A percentile compares a stretch with the other conserved stretches of the same genome.
Conservation (phyloP, 2,797 vertebrate species). For the Hafferia zeledoni region DNA sequence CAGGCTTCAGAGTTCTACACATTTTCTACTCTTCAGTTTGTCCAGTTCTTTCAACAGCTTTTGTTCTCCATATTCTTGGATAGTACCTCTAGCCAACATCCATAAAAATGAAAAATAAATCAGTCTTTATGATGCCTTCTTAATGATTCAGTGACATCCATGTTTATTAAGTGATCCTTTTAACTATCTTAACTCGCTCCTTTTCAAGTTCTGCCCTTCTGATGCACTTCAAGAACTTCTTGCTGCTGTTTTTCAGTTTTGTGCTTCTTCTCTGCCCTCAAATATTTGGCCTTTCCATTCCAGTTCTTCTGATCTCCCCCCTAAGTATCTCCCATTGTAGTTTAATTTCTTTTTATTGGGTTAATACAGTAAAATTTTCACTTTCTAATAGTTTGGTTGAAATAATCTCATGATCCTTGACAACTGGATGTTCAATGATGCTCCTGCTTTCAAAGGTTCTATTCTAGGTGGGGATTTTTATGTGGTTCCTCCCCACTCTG, state of each 20-base stretch:
- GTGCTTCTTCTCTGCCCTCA: background rate
- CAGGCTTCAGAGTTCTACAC: background rate
- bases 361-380: background rate
- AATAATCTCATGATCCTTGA: background rate
- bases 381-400: background rate
- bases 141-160: background rate
- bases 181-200: background rate
- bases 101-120: background rate
- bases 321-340: background rate
- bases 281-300: background rate
- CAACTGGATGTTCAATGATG: background rate
- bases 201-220: background rate
- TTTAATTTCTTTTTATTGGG: background rate
- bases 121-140: background rate
- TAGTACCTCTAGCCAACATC: background rate
- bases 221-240: background rate
- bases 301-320: background rate
- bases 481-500: rapidly evolving
- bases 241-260: background rate
- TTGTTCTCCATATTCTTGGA: background rate
- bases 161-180: background rate
- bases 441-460: background rate
- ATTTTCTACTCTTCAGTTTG: background rate
- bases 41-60: background rate
- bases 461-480: background rate